Conservation (phyloP, 1,140 invertebrate species). For the Drosophila subobscura region DNA sequence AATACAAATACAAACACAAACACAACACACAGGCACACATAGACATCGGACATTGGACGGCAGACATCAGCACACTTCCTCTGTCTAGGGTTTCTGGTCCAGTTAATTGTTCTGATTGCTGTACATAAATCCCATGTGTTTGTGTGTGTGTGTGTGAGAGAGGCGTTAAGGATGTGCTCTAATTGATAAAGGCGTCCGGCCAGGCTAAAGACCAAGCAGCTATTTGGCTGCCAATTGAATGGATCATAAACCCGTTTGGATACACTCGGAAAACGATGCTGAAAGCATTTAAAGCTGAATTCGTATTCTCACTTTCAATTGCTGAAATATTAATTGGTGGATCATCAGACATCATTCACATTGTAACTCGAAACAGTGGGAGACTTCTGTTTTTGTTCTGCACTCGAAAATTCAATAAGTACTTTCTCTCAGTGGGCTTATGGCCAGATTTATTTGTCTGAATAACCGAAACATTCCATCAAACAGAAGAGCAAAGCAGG, state of each 20-base stretch:
- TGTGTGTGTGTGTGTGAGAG: conserved; percentile 18
- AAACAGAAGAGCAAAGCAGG: conserved; percentile 12
- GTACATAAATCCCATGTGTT: conserved; percentile 64
- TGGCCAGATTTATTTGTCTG: conserved; percentile 59
- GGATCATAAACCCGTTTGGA: conserved; percentile 53
- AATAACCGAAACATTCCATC: conserved; percentile 61
- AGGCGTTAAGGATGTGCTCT: conserved; percentile 48
- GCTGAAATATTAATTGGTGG: no score
- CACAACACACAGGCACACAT: neutral
- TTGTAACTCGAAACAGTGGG: no score
- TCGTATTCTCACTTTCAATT: no score
- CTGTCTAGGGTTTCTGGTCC: conserved; percentile 32
- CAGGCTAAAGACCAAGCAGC: conserved; percentile 23
- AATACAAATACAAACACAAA: conserved; percentile 35
- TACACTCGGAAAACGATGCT: conserved; percentile 1
- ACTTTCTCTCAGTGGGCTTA: conserved; percentile 27
- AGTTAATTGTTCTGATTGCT: conserved; percentile 74
- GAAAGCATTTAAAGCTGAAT: neutral
- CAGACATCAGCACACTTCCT: conserved; percentile 18
- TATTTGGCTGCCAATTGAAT: conserved; percentile 63
- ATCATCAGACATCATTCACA: no score
- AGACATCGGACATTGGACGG: no score
- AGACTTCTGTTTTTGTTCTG: no score
- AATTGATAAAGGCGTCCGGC: conserved; percentile 62
- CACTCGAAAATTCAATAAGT: no score